phyloP scores from a whole-genome alignment of 2,888 invertebrate species.

The Ormyrus rosae region DNA sequence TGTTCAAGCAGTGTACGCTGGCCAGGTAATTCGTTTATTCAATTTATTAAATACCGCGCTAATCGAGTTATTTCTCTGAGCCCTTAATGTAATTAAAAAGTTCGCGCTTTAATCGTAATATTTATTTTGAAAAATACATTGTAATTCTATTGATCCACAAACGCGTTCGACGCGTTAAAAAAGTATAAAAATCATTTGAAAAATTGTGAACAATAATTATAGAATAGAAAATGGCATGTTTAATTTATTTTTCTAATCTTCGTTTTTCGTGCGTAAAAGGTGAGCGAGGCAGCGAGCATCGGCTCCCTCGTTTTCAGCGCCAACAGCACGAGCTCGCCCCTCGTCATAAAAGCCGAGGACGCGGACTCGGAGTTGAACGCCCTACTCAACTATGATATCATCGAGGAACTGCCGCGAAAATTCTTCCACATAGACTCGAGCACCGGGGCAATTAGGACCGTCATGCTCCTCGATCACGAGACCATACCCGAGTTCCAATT shows the following conservation, averaged over 20 bases:
- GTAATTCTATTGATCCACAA: no score
- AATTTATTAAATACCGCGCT: background rate
- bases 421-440: constrained; percentile 91
- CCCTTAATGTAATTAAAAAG: background rate
- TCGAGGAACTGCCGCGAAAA: constrained; percentile 86
- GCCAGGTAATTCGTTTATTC: constrained; percentile 58
- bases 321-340: constrained; percentile 81
- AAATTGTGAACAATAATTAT: no score
- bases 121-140: no score
- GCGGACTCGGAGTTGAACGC: constrained; percentile 92
- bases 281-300: constrained; percentile 85
- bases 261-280: constrained; percentile 61
- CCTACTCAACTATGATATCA: constrained; percentile 89
- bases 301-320: constrained; percentile 84
- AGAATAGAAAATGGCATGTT: no score
- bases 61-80: background rate
- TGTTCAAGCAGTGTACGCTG: constrained; percentile 76
- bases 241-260: background rate
- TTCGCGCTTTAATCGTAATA: no score
- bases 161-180: no score
- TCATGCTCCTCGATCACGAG: constrained; percentile 89
- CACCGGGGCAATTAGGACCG: constrained; percentile 90
- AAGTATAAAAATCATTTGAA: no score
- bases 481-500: constrained; percentile 83
- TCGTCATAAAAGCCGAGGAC: constrained; percentile 91